Evolutionary conservation across 2,888 invertebrate species (phyloP).

Genomic region (Caenorhabditis virilis): DNA sequence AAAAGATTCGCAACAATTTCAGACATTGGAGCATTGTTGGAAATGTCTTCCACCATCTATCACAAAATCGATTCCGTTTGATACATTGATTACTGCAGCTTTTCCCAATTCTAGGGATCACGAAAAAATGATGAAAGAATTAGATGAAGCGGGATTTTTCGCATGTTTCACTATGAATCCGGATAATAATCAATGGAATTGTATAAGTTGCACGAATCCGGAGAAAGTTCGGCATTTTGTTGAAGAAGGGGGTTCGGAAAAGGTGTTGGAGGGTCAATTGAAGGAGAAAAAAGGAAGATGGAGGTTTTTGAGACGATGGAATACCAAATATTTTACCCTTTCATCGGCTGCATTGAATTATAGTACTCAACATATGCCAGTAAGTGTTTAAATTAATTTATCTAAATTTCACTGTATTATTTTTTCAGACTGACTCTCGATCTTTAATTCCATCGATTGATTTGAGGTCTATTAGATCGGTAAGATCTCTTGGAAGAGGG

Average conservation of each 20-base stretch:
- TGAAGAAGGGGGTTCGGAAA: constrained; percentile 38
- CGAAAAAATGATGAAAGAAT: constrained; percentile 83
- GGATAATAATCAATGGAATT: constrained; percentile 79
- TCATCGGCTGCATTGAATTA: constrained; percentile 89
- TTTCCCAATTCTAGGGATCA: constrained; percentile 90
- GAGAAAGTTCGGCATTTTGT: constrained; percentile 41
- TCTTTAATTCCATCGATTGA: constrained; percentile 74
- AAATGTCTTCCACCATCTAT: constrained; percentile 86
- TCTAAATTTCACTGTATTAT: background rate
- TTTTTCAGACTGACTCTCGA: constrained; percentile 33
- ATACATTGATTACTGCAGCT: constrained; percentile 87
- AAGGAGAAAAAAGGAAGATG: constrained; percentile 91
- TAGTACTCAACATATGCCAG: constrained; percentile 45
- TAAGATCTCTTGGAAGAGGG: constrained; percentile 84
- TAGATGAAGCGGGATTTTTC: constrained; percentile 84
- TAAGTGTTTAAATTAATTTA: background rate
- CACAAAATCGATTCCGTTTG: constrained; percentile 76
- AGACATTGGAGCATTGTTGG: constrained; percentile 82
- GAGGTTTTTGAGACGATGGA: constrained; percentile 87
- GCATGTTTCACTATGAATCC: constrained; percentile 86
- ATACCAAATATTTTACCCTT: constrained; percentile 89
- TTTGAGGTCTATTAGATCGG: constrained; percentile 88
- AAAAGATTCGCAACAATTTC: constrained; percentile 70
- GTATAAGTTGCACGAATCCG: constrained; percentile 81
- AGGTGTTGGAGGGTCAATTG: constrained; percentile 76